Evolutionary conservation across 2,888 invertebrate species (phyloP).

Genomic region (Eutolmus rufibarbis): DNA sequence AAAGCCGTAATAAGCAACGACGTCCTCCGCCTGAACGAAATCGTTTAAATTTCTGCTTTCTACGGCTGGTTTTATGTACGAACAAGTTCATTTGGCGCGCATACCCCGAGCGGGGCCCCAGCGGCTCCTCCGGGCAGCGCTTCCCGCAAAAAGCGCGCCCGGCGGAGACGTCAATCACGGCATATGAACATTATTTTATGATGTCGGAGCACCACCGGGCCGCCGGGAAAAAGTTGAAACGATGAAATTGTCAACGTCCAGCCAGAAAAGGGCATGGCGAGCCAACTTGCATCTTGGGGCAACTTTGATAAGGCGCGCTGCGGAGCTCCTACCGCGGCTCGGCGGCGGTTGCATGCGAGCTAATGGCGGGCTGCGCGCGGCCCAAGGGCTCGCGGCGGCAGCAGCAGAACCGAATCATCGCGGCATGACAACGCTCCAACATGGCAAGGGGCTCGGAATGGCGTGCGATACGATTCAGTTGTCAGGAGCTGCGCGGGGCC

Average conservation of each 20-base stretch:
- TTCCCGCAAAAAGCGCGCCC: background rate
- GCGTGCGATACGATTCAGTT: conserved; percentile 44
- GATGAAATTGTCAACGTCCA: conserved; percentile 44
- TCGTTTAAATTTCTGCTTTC: conserved; percentile 38
- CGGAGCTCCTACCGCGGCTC: background rate
- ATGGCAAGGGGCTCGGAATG: background rate
- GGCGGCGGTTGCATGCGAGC: conserved; percentile 7
- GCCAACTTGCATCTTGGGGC: background rate
- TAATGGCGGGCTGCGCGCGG: background rate
- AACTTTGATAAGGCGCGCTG: background rate
- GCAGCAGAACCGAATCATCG: background rate
- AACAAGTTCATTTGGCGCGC: conserved; percentile 31
- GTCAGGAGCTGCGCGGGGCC: background rate
- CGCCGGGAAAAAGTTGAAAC: conserved; percentile 19
- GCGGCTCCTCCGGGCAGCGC: background rate
- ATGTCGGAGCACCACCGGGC: conserved; percentile 36
- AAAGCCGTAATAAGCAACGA: conserved; percentile 33
- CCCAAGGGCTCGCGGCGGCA: background rate
- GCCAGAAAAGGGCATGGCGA: conserved; percentile 33
- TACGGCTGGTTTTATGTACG: conserved; percentile 6
- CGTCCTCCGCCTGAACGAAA: conserved; percentile 28
- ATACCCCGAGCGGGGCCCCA: background rate
- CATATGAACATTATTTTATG: conserved; percentile 39
- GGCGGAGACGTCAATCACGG: conserved; percentile 30
- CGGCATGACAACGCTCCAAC: conserved; percentile 23